These are phyloP conservation scores for Myrmecobius fasciatus DNA, from an alignment of 2,113 vertebrate genomes.

Conservation along the genomic window DNA sequence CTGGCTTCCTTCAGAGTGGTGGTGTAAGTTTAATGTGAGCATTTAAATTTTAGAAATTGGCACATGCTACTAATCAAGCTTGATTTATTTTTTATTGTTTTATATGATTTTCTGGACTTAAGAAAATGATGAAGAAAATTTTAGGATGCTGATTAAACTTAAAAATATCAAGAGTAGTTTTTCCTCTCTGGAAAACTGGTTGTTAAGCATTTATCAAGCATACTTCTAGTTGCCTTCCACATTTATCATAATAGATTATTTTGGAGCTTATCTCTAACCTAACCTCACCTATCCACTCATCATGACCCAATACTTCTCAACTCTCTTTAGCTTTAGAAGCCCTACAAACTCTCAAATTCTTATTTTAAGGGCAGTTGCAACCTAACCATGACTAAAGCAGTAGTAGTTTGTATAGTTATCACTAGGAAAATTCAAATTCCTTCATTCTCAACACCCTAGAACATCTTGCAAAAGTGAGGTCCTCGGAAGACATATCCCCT, in stretches of 20 bases:
- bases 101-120: not conserved
- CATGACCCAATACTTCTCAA: not conserved
- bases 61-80: not conserved
- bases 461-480: not conserved
- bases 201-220: not conserved
- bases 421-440: not conserved
- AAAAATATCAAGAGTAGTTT: not conserved
- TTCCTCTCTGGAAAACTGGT: not conserved
- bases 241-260: not conserved
- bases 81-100: not conserved
- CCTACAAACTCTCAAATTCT: not conserved
- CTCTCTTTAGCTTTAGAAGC: not conserved
- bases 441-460: not conserved
- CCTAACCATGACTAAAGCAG: not conserved
- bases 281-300: not conserved
- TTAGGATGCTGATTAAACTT: not conserved
- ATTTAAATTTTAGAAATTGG: not conserved
- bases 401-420: not conserved
- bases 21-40: not conserved
- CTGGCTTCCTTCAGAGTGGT: not conserved
- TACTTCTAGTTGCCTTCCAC: not conserved
- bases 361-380: not conserved
- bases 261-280: not conserved
- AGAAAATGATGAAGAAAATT: not conserved
- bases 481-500: not conserved